These are phyloP conservation scores for Peromyscus melanophrys DNA, from an alignment of 2,797 vertebrate species.

Conservation along the genomic window DNA sequence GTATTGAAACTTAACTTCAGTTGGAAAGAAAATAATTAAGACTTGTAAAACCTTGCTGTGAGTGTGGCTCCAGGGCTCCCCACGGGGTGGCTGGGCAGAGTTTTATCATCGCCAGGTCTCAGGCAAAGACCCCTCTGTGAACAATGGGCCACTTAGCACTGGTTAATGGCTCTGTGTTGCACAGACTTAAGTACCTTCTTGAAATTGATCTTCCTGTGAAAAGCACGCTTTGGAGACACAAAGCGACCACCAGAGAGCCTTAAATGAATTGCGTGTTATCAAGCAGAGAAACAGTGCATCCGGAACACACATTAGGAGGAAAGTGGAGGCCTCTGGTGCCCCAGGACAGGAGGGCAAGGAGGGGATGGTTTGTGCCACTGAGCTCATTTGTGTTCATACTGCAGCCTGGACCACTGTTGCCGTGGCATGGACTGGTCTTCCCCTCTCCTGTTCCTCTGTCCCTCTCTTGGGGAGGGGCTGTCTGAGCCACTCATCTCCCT, in stretches of 20 bases:
- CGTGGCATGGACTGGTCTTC: not conserved
- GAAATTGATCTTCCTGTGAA: slow-evolving; percentile 80
- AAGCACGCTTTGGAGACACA: slow-evolving; percentile 84
- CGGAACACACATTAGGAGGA: slow-evolving; percentile 74
- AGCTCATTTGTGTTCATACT: not conserved
- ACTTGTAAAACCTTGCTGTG: slow-evolving; percentile 47
- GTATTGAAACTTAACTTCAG: slow-evolving; percentile 71
- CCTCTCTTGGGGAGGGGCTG: not conserved
- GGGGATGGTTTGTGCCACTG: accelerated
- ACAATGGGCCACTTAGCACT: slow-evolving; percentile 83
- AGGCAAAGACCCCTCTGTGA: slow-evolving; percentile 50
- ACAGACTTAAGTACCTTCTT: slow-evolving; percentile 68
- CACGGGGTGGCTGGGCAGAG: not conserved
- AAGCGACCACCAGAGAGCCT: slow-evolving; percentile 80
- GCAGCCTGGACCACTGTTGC: accelerated
- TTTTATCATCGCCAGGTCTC: slow-evolving; percentile 77
- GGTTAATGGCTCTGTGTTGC: slow-evolving; percentile 84
- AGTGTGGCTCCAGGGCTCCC: not conserved
- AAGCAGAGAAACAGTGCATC: slow-evolving; percentile 83
- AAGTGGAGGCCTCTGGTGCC: not conserved
- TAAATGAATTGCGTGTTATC: slow-evolving; percentile 85
- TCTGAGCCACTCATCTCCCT: not conserved
- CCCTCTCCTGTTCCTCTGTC: not conserved
- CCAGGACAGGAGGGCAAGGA: accelerated
- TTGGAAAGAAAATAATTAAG: slow-evolving; percentile 75